Percentiles rank a stretch among this genome's conserved stretches.
Conservation (phyloP, 2,113 vertebrate genomes). For the Melanotaenia duboulayi region DNA sequence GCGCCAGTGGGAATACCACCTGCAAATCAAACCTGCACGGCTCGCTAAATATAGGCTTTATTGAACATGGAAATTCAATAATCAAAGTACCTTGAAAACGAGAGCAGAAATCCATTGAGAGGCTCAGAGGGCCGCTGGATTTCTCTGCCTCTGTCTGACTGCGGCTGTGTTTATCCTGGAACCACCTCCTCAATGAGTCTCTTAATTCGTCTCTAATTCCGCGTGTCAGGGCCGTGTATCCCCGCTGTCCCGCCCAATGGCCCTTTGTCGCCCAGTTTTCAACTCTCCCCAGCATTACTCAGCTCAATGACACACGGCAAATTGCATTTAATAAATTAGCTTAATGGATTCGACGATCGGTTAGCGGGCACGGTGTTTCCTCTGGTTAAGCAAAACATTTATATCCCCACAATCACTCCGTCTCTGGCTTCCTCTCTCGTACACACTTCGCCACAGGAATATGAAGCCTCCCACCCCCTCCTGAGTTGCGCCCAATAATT, state of each 20-base stretch:
- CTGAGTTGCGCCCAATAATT: too few species aligned
- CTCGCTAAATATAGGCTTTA: slow-evolving; percentile 48
- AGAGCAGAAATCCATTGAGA: not conserved
- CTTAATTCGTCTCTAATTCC: slow-evolving; percentile 81
- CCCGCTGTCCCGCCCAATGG: slow-evolving; percentile 75
- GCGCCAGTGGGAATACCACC: slow-evolving; percentile 47
- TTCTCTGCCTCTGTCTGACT: not conserved
- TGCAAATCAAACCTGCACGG: slow-evolving; percentile 25
- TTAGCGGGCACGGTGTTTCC: slow-evolving; percentile 91
- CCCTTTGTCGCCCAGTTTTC: slow-evolving; percentile 78
- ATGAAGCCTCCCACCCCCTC: too few species aligned
- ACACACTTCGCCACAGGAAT: not conserved
- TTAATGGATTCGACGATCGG: slow-evolving; percentile 94
- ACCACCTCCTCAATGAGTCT: slow-evolving; percentile 64
- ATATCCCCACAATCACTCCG: slow-evolving; percentile 80
- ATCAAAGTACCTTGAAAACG: slow-evolving; percentile 35
- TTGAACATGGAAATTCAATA: slow-evolving; percentile 65
- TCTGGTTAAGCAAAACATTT: slow-evolving; percentile 94
- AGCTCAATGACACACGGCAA: slow-evolving; percentile 92
- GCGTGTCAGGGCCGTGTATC: slow-evolving; percentile 74
- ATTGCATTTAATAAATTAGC: slow-evolving; percentile 96
- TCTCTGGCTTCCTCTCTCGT: slow-evolving; percentile 21
- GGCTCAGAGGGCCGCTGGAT: not conserved
- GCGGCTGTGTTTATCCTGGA: slow-evolving; percentile 60
- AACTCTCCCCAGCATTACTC: slow-evolving; percentile 87